These are phyloP conservation scores for Ophiothrix spiculata DNA, from an alignment of 35 echinoderm and acorn worm species.

Conservation along the genomic window DNA sequence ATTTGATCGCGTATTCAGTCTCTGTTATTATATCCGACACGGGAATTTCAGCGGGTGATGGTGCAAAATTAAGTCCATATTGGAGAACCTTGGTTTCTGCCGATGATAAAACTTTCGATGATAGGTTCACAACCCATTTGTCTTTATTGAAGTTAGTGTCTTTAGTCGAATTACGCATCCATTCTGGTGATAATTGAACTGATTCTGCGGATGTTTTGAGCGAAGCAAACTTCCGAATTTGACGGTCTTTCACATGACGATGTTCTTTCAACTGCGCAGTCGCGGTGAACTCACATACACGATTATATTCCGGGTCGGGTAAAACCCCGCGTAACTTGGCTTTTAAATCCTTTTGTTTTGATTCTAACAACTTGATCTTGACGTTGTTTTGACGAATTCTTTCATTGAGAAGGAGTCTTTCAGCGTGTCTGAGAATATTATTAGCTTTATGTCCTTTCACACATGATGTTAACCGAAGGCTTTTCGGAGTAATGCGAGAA, in stretches of 20 bases:
- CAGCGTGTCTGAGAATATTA: neutral
- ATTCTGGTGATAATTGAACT: neutral
- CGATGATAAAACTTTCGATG: neutral
- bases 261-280: neutral
- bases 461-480: neutral
- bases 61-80: neutral
- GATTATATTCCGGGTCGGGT: neutral
- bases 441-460: neutral
- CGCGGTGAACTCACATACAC: neutral
- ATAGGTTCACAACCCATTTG: neutral
- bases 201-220: neutral
- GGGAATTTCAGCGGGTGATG: neutral
- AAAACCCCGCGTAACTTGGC: neutral
- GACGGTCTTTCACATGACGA: neutral
- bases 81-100: neutral
- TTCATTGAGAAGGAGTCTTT: neutral
- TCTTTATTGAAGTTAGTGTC: neutral
- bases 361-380: neutral
- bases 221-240: neutral
- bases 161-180: neutral
- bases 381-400: constrained; percentile 9
- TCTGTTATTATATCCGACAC: neutral
- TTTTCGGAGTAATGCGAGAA: neutral
- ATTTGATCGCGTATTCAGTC: neutral
- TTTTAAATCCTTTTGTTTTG: neutral